Evolutionary conservation across 2,888 invertebrate species (phyloP).

Genomic region (Busseola fusca): DNA sequence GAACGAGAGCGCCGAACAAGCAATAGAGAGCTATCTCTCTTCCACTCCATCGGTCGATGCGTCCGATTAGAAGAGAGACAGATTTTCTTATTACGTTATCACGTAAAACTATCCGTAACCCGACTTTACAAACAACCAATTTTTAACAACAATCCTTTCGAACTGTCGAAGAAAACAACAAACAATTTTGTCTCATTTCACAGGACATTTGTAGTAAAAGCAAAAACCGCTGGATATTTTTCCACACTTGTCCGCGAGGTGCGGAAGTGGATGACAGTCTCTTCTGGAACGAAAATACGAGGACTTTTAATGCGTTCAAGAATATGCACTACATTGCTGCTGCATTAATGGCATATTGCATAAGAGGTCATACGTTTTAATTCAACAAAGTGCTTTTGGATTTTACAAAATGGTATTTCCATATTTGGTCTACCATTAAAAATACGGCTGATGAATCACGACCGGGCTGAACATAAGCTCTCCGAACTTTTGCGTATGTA

Average conservation of each 20-base stretch:
- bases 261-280: slow-evolving; percentile 74
- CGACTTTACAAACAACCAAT: too few species aligned
- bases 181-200: slow-evolving; percentile 28
- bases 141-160: not conserved
- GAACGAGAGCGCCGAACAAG: too few species aligned
- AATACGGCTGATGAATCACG: not conserved
- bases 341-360: slow-evolving; percentile 76
- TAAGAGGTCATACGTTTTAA: slow-evolving; percentile 70
- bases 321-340: slow-evolving; percentile 83
- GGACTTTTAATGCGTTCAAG: slow-evolving; percentile 75
- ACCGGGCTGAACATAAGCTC: not conserved
- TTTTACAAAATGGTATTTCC: not conserved
- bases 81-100: too few species aligned
- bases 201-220: slow-evolving; percentile 73
- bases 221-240: slow-evolving; percentile 74
- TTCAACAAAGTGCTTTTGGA: not conserved
- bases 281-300: slow-evolving; percentile 72
- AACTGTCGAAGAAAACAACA: not conserved
- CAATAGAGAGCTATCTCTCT: too few species aligned
- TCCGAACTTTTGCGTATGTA: not conserved
- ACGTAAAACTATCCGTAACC: too few species aligned
- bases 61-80: too few species aligned
- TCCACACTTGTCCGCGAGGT: slow-evolving; percentile 81
- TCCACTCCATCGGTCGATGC: too few species aligned
- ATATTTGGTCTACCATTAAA: not conserved